Evolutionary conservation across 2,888 invertebrate genomes (phyloP), one percentile per base, ranked within the genome.

Genomic region (Eueremaeus valkanovi): DNA sequence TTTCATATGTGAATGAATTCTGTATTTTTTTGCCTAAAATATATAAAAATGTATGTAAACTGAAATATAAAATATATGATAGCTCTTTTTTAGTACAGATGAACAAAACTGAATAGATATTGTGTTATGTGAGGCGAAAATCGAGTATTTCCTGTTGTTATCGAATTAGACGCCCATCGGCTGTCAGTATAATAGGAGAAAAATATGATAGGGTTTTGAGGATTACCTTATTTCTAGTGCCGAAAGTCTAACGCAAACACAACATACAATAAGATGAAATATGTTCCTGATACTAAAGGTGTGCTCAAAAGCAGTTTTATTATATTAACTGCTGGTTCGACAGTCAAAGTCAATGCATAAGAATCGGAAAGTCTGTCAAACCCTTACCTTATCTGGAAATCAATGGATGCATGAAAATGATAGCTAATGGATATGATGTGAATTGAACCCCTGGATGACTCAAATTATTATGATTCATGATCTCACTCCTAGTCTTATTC

Each of bases 391-490:
- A 13, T 45, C 45, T 45, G 8, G 45, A 51, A 51, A 66, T 66
- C 33, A 66, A 36, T 2, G 33, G 36, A 31, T 36, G 40, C 21
- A 13, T 36, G 66, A 66, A 33, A 66, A 36, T 36, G 40, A 66
- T 66, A 36, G 21, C 66, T 36, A 66, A 66, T 66, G 66, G 66
- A 66, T 66, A 36, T 36, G 8, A 36, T 66, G 40, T 66, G 21
- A 36, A 21, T 36, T 31, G 13, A 61, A 18, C 18, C 24, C 13
- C 29, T 66, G 40, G 9, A 29, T 40, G 18, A 3, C 21, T 36
- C 40, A 3, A 66, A 66, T 66, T 66, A 66, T 66, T 66, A 21
- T 66, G 33, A 66, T 66, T 66, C 21, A 33, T 66, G 21, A 66
- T 36, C 6, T 66, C 33, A 21, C 18, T 36, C 9, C 16, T 33